These are phyloP conservation scores for Brachionus paranguensis DNA, from an alignment of 1,140 invertebrate species.

Conservation along the genomic window DNA sequence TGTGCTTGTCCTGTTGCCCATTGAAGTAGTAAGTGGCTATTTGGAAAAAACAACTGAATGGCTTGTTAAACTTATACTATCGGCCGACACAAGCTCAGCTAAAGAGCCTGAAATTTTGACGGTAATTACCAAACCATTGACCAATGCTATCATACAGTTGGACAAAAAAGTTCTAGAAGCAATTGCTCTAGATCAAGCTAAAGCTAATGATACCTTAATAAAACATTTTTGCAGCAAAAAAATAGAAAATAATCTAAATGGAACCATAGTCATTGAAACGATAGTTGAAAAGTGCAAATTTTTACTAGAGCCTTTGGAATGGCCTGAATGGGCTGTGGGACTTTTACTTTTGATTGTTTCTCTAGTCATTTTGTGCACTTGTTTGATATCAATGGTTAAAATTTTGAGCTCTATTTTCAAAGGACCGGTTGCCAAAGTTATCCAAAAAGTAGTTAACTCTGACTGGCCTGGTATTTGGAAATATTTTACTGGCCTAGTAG, in stretches of 20 bases:
- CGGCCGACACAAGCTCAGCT: neutral
- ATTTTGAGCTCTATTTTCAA: slow-evolving; percentile 56
- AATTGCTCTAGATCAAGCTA: slow-evolving; percentile 45
- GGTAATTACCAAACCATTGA: slow-evolving; percentile 50
- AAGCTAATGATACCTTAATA: slow-evolving; percentile 42
- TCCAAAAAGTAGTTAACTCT: slow-evolving; percentile 60
- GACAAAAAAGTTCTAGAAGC: slow-evolving; percentile 55
- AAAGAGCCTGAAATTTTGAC: slow-evolving; percentile 53
- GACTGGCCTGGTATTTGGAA: slow-evolving; percentile 57
- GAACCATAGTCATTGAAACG: slow-evolving; percentile 14
- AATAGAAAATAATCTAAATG: slow-evolving; percentile 16
- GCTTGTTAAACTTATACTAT: neutral
- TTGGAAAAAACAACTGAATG: neutral
- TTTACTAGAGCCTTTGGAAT: slow-evolving; percentile 41
- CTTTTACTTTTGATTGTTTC: slow-evolving; percentile 58
- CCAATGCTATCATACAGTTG: slow-evolving; percentile 46
- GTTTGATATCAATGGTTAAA: slow-evolving; percentile 62
- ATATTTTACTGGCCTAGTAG: slow-evolving; percentile 59
- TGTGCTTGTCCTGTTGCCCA: slow-evolving; percentile 56
- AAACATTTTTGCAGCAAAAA: slow-evolving; percentile 42
- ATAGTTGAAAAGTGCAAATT: neutral
- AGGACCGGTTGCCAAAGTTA: slow-evolving; percentile 58
- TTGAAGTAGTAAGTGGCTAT: slow-evolving; percentile 53
- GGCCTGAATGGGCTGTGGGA: slow-evolving; percentile 56
- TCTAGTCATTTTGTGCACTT: slow-evolving; percentile 58